Conservation (phyloP, 2,888 invertebrate genomes). For the Agriopis aurantiaria region DNA sequence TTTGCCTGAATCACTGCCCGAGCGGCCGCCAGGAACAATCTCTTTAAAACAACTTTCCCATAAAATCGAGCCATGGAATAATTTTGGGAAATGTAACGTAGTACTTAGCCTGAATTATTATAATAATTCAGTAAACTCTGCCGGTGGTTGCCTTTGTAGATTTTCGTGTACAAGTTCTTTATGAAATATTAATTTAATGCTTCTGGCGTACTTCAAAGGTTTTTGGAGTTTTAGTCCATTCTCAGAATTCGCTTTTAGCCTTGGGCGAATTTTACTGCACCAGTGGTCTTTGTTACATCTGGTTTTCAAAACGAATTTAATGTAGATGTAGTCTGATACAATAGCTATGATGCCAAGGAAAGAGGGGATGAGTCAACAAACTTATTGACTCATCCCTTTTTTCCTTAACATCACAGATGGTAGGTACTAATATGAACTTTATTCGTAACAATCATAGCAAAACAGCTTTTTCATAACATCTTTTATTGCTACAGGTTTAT, state of each 20-base stretch:
- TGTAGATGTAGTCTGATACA: not conserved
- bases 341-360: not conserved
- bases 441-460: not conserved
- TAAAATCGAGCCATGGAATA: conserved; percentile 38
- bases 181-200: conserved; percentile 22
- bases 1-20: conserved; percentile 16
- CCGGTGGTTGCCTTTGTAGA: conserved; percentile 44
- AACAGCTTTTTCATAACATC: too few species aligned
- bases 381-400: not conserved
- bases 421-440: not conserved
- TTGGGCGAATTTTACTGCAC: conserved; percentile 4
- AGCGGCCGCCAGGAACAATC: conserved; percentile 38
- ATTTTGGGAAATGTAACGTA: conserved; percentile 35
- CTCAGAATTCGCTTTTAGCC: conserved; percentile 12
- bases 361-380: not conserved
- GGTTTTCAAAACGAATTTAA: not conserved
- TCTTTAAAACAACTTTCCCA: conserved; percentile 41
- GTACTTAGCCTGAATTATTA: conserved; percentile 32
- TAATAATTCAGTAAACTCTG: conserved; percentile 33
- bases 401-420: not conserved
- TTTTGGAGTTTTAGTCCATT: conserved; percentile 17
- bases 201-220: conserved; percentile 28
- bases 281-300: not conserved
- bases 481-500: too few species aligned
- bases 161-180: conserved; percentile 18